These are phyloP conservation scores for Scaptomyza pallida DNA, from an alignment of 1,140 invertebrate species.

Conservation along the genomic window DNA sequence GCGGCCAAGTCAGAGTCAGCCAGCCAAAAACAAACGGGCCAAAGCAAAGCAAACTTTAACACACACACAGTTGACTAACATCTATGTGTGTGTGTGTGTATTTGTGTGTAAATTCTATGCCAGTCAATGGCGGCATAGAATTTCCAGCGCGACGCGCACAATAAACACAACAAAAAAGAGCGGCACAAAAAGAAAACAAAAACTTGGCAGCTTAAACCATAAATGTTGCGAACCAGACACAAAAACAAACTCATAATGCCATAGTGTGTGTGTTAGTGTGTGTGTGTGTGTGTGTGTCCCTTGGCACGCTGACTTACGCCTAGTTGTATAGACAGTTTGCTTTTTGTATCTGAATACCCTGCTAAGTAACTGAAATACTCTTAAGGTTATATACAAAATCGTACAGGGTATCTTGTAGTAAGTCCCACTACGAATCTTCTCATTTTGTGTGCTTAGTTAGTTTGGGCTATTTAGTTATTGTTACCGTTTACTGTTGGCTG, in stretches of 20 bases:
- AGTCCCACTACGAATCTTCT: neutral
- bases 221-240: constrained; percentile 57
- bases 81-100: neutral
- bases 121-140: constrained; percentile 73
- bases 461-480: constrained; percentile 27
- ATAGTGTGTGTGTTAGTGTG: too few relatives aligned
- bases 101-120: constrained; percentile 14
- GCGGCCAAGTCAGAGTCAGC: constrained; percentile 45
- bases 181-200: constrained; percentile 51
- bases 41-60: constrained; percentile 51
- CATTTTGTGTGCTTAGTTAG: constrained; percentile 11
- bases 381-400: too few relatives aligned
- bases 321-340: constrained; percentile 30
- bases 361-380: too few relatives aligned
- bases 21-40: constrained; percentile 44
- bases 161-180: constrained; percentile 52
- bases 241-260: constrained; percentile 30
- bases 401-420: constrained; percentile 14
- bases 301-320: constrained; percentile 31
- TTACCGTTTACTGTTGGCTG: constrained; percentile 1
- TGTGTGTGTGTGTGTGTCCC: constrained; percentile 2
- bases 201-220: constrained; percentile 68
- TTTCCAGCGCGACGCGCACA: constrained; percentile 51
- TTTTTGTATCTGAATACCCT: constrained; percentile 2
- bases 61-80: constrained; percentile 31